Evolutionary conservation across 2,888 invertebrate genomes (phyloP).

Genomic region (Ophraella communa): DNA sequence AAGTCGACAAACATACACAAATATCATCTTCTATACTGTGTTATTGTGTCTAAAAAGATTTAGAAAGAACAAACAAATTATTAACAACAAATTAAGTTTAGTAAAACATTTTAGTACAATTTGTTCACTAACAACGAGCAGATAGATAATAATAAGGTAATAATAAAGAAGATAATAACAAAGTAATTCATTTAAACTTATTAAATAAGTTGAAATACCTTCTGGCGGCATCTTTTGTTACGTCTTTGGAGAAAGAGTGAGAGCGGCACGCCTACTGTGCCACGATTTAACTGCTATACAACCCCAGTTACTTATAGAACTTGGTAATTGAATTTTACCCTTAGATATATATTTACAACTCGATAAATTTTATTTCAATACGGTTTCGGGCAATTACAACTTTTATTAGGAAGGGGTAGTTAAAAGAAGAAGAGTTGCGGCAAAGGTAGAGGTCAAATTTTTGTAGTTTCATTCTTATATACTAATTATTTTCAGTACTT

Average conservation of each 20-base stretch:
- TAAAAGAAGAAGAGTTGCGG: slow-evolving; percentile 9
- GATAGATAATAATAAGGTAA: no score
- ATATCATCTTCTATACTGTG: no score
- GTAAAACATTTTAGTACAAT: no score
- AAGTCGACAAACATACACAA: no score
- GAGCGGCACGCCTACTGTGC: slow-evolving; percentile 46
- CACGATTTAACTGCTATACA: slow-evolving; percentile 52
- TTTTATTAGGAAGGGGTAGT: slow-evolving; percentile 22
- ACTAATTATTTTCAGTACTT: background rate
- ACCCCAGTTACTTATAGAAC: slow-evolving; percentile 55
- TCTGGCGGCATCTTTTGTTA: slow-evolving; percentile 15
- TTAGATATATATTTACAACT: slow-evolving; percentile 56
- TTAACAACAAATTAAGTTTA: no score
- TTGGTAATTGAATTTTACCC: slow-evolving; percentile 60
- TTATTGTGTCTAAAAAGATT: no score
- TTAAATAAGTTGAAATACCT: slow-evolving; percentile 9
- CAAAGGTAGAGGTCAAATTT: background rate
- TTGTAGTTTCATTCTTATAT: background rate
- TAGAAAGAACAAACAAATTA: no score
- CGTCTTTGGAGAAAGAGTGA: slow-evolving; percentile 47
- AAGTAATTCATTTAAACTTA: no score
- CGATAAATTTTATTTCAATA: slow-evolving; percentile 57
- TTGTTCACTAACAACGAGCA: no score
- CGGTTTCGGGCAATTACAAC: slow-evolving; percentile 40
- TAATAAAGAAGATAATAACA: no score